Conservation (phyloP, 2,113 vertebrate genomes). For the Pseudorectes ferrugineus region DNA sequence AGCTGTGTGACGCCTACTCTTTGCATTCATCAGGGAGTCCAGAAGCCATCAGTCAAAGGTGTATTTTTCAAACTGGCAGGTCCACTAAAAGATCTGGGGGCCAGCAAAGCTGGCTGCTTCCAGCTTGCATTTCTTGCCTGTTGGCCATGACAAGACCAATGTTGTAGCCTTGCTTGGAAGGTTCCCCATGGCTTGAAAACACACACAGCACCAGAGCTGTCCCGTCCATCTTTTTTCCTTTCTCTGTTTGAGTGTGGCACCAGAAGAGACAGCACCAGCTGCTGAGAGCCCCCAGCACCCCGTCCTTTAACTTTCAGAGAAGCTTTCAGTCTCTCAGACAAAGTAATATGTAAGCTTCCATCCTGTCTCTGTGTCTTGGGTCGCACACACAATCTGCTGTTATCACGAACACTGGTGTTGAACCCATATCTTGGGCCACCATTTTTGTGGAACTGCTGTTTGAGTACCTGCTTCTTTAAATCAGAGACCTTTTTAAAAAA, state of each 20-base stretch:
- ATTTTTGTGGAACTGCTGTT: background rate
- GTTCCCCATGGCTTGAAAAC: background rate
- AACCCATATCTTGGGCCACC: rapidly evolving
- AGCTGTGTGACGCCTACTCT: background rate
- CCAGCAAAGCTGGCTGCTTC: background rate
- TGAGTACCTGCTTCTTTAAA: background rate
- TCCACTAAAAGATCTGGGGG: background rate
- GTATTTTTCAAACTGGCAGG: background rate
- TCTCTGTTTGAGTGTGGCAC: background rate
- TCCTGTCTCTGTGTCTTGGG: background rate
- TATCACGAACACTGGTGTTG: background rate
- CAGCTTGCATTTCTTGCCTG: background rate
- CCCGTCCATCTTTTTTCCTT: background rate
- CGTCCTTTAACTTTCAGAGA: background rate
- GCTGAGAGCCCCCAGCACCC: background rate
- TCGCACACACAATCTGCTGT: background rate
- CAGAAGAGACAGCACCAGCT: background rate
- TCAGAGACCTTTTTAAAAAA: background rate
- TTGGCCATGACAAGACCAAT: background rate
- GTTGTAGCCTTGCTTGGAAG: background rate
- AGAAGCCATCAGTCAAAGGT: background rate
- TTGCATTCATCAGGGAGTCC: background rate
- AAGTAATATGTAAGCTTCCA: background rate
- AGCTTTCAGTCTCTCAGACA: background rate
- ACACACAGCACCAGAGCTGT: background rate